Evolutionary conservation across 2,888 invertebrate genomes (phyloP), one percentile per base, ranked within the genome.

Genomic region (Anthophora plumipes): DNA sequence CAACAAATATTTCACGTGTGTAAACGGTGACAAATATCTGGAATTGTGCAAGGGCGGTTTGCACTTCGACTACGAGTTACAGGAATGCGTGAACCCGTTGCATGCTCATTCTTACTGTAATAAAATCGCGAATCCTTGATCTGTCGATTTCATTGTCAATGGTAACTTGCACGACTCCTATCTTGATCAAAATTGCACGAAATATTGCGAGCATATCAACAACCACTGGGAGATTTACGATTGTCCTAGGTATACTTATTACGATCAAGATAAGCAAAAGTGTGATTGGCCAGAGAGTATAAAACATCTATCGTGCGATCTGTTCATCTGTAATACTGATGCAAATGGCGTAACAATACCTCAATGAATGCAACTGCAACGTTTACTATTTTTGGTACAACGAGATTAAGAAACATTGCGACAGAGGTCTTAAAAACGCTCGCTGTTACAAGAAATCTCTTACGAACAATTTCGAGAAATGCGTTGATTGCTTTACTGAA

Each of bases 41-140:
- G 12, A 71, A 20, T 7, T 31, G 0, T 90, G 90, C 50, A 52
- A 60, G 0, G 0, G 46, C 0, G 88, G 84, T 12, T 11, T 52
- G 8, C 22, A 83, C 12, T 91, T 85, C 57, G 89, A 89, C 61
- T 75, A 85, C 0, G 12, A 55, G 2, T 37, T 71, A 8, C 75
- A 86, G 78, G 82, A 84, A 0, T 91, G 91, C 31, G 88, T 88
- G 20, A 85, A 75, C 76, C 81, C 83, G 0, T 5, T n/a, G 0
- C 63, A 85, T 1, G 89, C 86, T 0, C 66, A 82, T 0, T 91
- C 90, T 8, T 60, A 60, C n/a, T n/a, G n/a, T n/a, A 4, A 8
- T 0, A 17, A 12, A 0, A 0, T 1, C 8, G 17, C 12, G 5
- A 0, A 6, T 1, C 5, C n/a, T 4, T n/a, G n/a, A n/a, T 4